A percentile compares a stretch with the other conserved stretches of the same genome.
Evolutionary conservation across 2,888 invertebrate species (phyloP).

Genomic region (Oscheius sp.): DNA sequence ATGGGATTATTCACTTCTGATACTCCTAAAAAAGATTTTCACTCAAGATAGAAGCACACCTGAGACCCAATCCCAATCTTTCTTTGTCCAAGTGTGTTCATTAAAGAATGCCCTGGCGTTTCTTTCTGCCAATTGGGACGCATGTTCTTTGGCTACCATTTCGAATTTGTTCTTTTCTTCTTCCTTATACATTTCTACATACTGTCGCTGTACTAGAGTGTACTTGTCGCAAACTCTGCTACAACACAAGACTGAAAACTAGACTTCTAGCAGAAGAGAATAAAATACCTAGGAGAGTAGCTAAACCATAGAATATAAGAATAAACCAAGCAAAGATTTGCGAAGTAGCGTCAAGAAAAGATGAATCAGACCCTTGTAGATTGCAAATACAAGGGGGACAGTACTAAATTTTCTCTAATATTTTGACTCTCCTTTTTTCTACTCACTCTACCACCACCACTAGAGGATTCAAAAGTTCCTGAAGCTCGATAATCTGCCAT

Average conservation of each 20-base stretch:
- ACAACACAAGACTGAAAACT: slow-evolving; percentile 54
- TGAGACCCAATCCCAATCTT: slow-evolving; percentile 65
- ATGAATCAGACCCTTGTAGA: slow-evolving; percentile 42
- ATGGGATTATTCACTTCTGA: slow-evolving; percentile 56
- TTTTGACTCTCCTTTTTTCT: not conserved
- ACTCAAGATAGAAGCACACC: slow-evolving; percentile 28
- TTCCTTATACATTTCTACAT: slow-evolving; percentile 61
- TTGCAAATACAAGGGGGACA: slow-evolving; percentile 61
- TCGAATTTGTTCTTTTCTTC: slow-evolving; percentile 61
- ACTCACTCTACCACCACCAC: slow-evolving; percentile 45
- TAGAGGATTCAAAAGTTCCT: slow-evolving; percentile 38
- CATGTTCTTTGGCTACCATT: slow-evolving; percentile 57
- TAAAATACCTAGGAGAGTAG: slow-evolving; percentile 46
- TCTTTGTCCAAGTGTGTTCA: slow-evolving; percentile 56
- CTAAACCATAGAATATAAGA: slow-evolving; percentile 47
- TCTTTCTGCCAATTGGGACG: slow-evolving; percentile 52
- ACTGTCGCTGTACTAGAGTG: slow-evolving; percentile 61
- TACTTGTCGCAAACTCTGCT: slow-evolving; percentile 64
- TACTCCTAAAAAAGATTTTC: slow-evolving; percentile 34
- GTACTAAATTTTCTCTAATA: slow-evolving; percentile 42
- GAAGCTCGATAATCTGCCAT: slow-evolving; percentile 34
- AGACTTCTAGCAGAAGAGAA: not conserved
- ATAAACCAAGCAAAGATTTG: slow-evolving; percentile 62
- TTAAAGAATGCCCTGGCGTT: slow-evolving; percentile 62
- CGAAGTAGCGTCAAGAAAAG: slow-evolving; percentile 58